A percentile compares a stretch with the other conserved stretches of the same genome.
Evolutionary conservation across 2,797 vertebrate genomes (phyloP).

Genomic region (Melanotaenia nigrans): DNA sequence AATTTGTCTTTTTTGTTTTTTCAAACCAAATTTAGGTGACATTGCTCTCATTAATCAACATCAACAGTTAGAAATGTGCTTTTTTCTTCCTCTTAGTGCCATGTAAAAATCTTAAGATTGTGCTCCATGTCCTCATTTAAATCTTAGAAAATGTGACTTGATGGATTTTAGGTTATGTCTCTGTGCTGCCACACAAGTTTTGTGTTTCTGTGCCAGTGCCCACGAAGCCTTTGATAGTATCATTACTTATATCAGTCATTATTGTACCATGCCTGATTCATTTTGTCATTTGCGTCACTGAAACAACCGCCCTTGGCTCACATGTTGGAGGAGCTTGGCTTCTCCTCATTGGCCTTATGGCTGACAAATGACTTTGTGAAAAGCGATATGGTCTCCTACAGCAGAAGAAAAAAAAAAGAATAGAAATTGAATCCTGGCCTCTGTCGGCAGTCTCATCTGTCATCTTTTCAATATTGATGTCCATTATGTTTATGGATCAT

Average conservation of each 20-base stretch:
- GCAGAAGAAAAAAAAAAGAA: conserved; percentile 50
- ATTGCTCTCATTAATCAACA: background rate
- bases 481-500: conserved; percentile 79
- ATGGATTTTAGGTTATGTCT: conserved; percentile 16
- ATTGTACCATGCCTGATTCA: conserved; percentile 61
- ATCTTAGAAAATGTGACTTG: conserved; percentile 6
- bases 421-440: conserved; percentile 77
- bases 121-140: background rate
- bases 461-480: conserved; percentile 80
- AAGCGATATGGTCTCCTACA: conserved; percentile 65
- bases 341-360: conserved; percentile 61
- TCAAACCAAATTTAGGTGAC: background rate
- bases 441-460: conserved; percentile 75
- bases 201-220: conserved; percentile 39
- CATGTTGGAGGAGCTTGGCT: conserved; percentile 63
- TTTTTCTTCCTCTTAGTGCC: background rate
- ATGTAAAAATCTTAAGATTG: background rate
- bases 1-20: background rate
- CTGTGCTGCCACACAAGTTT: background rate
- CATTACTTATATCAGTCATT: conserved; percentile 70
- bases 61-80: background rate
- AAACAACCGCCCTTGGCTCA: conserved; percentile 70
- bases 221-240: conserved; percentile 55
- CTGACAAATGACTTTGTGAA: conserved; percentile 75
- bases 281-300: conserved; percentile 69